Conservation (phyloP, 1,140 invertebrate genomes). For the Saccostrea echinata region DNA sequence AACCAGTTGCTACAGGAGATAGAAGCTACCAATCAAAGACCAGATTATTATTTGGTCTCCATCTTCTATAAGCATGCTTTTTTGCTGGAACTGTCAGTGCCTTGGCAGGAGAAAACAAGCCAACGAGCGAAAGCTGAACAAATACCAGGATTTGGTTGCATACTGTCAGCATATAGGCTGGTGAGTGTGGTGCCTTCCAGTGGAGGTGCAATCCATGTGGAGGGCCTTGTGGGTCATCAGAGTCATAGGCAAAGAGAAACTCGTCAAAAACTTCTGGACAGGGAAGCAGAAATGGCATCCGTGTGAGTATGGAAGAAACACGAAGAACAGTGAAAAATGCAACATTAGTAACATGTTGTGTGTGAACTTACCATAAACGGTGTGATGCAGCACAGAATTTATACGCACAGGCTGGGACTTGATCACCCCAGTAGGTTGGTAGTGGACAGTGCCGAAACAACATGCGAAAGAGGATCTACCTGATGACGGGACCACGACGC, state of each 20-base stretch:
- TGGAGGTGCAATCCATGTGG: not conserved
- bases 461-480: constrained; percentile 19
- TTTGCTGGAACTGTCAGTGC: constrained; percentile 25
- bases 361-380: not conserved
- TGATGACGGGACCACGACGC: not conserved
- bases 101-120: constrained; percentile 24
- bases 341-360: not conserved
- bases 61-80: not conserved
- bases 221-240: not conserved
- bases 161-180: not conserved
- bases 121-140: not conserved
- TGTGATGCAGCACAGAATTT: not conserved
- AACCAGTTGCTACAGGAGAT: constrained; percentile 9
- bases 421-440: constrained; percentile 34
- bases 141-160: not conserved
- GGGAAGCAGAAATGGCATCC: not conserved
- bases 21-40: constrained; percentile 5
- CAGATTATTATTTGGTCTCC: constrained; percentile 18
- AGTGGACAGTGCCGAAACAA: constrained; percentile 23
- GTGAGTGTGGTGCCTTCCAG: not conserved
- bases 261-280: not conserved
- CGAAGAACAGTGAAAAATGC: not conserved
- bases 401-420: not conserved
- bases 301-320: not conserved
- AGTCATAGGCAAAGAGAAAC: not conserved